Evolutionary conservation across 2,888 invertebrate genomes (phyloP), one percentile per base, ranked within the genome.

Genomic region (Ectobius pallidus): DNA sequence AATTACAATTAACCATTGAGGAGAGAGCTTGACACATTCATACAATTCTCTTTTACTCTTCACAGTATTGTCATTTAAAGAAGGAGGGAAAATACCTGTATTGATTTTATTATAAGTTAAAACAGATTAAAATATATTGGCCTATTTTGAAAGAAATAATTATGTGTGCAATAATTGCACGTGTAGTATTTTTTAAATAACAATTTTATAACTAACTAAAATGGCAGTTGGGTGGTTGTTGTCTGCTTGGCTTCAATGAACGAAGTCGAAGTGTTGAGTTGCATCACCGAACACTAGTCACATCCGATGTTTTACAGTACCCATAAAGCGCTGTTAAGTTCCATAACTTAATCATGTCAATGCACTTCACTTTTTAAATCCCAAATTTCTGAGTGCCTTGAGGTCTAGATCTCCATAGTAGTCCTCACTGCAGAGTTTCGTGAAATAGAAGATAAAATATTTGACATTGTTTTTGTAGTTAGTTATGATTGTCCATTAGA

Each of bases 371-470:
- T 82, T 87, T 85, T 85, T 89, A 84, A 88, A 90, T 82, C 93
- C 94, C 85, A 91, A 85, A 83, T 95, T 95, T 87, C 92, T 92
- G 81, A 95, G 86, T 74, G 92, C 91, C 85, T 95, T 95, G 78
- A 95, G 87, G 84, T 95, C 95, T 80, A 95, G 91, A 81, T 94
- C 94, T 78, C 95, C 95, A 84, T 95, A 95, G 87, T 95, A 95
- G 85, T 95, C 95, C 87, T 95, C 94, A 85, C 95, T 95, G 87
- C 78, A 80, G 79, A 78, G 78, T 74, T 72, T 74, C 70, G 65
- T 39, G 27, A 62, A 69, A 71, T 49, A 70, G 69, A 69, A 74
- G 32, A 58, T 6, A 63, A n/a, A 30, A 27, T 4, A 67, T 39
- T 63, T 63, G 9, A n/a, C n/a, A n/a, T n/a, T n/a, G n/a, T n/a